These are phyloP conservation scores for Pyrocephalus nanus DNA, from an alignment of 2,797 vertebrate species.

Conservation along the genomic window DNA sequence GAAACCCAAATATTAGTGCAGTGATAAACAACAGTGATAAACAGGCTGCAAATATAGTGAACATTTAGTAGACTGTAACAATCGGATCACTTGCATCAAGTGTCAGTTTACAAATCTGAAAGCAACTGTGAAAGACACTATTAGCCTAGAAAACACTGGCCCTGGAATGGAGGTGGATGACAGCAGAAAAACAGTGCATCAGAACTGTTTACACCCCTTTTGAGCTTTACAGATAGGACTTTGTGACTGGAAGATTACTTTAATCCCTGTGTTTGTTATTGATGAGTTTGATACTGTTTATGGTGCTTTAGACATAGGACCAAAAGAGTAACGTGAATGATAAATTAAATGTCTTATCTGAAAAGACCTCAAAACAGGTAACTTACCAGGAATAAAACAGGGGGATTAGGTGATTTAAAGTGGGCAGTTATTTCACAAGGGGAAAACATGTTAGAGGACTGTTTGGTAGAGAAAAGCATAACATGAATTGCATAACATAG, in stretches of 20 bases:
- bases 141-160: neutral
- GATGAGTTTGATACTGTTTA: neutral
- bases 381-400: neutral
- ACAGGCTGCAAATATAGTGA: neutral
- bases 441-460: neutral
- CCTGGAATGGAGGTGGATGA: neutral
- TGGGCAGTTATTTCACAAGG: neutral
- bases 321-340: neutral
- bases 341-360: neutral
- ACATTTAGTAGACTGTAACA: neutral
- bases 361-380: neutral
- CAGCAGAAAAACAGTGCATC: neutral
- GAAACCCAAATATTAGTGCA: neutral
- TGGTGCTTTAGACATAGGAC: neutral
- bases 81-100: rapidly evolving
- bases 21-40: neutral
- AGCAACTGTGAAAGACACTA: neutral
- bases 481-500: neutral
- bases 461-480: neutral
- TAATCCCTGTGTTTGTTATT: neutral
- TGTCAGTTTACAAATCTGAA: neutral
- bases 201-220: neutral
- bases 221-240: neutral
- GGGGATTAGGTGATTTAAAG: neutral
- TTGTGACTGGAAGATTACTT: neutral